Evolutionary conservation across 1,140 invertebrate species (phyloP), one percentile per base, ranked within the genome.

Genomic region (Oryctes rhinoceros): DNA sequence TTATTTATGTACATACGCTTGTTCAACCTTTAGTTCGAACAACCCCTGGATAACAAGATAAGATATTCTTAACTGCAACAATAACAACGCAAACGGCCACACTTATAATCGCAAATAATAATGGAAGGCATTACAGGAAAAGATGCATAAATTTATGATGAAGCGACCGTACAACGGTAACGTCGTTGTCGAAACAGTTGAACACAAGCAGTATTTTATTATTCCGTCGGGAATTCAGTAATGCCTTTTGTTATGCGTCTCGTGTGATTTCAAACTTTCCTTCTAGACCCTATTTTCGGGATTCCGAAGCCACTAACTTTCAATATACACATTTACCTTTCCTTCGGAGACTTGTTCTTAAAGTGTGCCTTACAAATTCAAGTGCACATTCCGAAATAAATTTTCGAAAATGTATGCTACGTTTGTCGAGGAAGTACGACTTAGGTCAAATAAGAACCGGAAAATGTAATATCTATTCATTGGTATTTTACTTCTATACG

Each of bases 281-380:
- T 71, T 24, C 65, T 71, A 71, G 65, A 71, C 65, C 65, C 20
- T 37, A 71, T 71, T 71, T 71, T 71, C 65, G 18, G 65, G 65
- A 71, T 71, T 71, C 65, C 65, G 65, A 20, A 71, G 65, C 65
- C 65, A 71, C 65, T 71, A 71, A 71, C 65, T 71, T 71, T 71
- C 65, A 71, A 71, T 71, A 71, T 71, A 71, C 65, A 71, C 65
- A 71, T 71, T 71, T 71, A 71, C 65, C 65, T 71, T 71, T 71
- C 24, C 65, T 71, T 71, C 65, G 65, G 65, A 71, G 65, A 71
- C 65, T 71, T 71, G 65, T 71, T 71, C 65, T 71, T 71, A 24
- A 71, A 71, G 65, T 71, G 65, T 71, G 65, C 35, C 35, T 71
- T 71, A 71, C 65, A 71, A 71, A 71, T 71, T 71, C 65, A 71